These are phyloP conservation scores for Boleophthalmus pectinirostris DNA, from an alignment of 2,113 vertebrate genomes.

Conservation along the genomic window DNA sequence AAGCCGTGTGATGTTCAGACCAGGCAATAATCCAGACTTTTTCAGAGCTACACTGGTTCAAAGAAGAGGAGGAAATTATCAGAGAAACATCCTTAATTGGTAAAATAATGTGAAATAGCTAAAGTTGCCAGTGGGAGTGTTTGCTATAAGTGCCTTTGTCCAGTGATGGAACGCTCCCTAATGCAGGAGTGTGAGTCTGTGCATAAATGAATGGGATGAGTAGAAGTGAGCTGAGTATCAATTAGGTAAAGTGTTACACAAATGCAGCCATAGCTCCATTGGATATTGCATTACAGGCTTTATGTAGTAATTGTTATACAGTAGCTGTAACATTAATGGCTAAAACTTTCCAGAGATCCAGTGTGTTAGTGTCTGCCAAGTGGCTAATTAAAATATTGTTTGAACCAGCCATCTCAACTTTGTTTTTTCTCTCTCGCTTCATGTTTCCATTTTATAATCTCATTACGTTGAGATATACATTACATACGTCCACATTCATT, in stretches of 20 bases:
- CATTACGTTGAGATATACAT: background rate
- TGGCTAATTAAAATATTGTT: background rate
- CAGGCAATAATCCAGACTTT: constrained; percentile 1
- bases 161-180: constrained; percentile 10
- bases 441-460: background rate
- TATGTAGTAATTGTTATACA: background rate
- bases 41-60: background rate
- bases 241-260: constrained; percentile 11
- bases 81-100: background rate
- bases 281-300: constrained; percentile 4
- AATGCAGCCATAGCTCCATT: background rate
- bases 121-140: background rate
- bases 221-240: constrained; percentile 6
- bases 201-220: constrained; percentile 5
- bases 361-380: background rate
- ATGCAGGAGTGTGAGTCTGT: constrained; percentile 2
- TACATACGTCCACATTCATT: no score
- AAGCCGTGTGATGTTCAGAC: constrained; percentile 12
- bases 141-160: constrained; percentile 7
- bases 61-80: background rate
- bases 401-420: background rate
- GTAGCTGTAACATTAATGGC: background rate
- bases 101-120: constrained; percentile 1
- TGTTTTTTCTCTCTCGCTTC: background rate
- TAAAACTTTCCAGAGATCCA: background rate